phyloP scores from a whole-genome alignment of 2,888 invertebrate species.

The Philonicus albiceps region DNA sequence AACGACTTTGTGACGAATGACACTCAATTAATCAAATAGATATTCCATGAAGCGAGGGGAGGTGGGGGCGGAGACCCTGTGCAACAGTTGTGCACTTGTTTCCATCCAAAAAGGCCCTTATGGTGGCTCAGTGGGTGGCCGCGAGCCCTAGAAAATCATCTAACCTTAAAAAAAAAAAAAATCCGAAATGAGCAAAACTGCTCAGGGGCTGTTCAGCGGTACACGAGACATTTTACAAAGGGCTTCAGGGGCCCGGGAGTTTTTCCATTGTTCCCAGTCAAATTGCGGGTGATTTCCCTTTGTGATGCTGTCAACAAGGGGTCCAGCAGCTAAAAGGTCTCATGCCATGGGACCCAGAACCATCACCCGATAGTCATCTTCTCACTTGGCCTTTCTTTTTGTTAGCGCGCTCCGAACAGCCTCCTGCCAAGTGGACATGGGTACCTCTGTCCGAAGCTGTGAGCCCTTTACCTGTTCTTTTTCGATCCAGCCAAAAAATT shows the following conservation, averaged over 20 bases:
- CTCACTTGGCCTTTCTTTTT: constrained; percentile 16
- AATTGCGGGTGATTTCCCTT: constrained; percentile 34
- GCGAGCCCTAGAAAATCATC: not conserved
- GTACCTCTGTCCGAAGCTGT: not conserved
- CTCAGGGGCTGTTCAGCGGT: not conserved
- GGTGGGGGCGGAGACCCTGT: not conserved
- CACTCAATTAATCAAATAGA: constrained; percentile 10
- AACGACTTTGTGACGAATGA: constrained; percentile 23
- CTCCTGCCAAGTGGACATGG: constrained; percentile 7
- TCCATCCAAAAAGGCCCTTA: not conserved
- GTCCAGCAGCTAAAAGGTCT: constrained; percentile 21
- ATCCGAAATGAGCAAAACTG: constrained; percentile 5
- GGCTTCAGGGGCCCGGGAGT: not conserved
- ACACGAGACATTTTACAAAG: not conserved
- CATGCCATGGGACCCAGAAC: not conserved
- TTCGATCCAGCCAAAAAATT: not conserved
- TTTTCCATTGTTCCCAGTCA: constrained; percentile 11
- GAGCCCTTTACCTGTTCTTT: not conserved
- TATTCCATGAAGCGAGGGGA: not conserved
- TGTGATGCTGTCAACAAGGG: constrained; percentile 26
- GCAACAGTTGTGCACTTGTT: constrained; percentile 37
- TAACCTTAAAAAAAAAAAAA: not conserved
- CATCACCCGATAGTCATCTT: constrained; percentile 29
- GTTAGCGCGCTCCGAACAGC: not conserved
- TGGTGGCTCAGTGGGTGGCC: constrained; percentile 18